Evolutionary conservation across 2,113 vertebrate genomes (phyloP), one percentile per base, ranked within the genome.

Genomic region (Myxocyprinus asiaticus): DNA sequence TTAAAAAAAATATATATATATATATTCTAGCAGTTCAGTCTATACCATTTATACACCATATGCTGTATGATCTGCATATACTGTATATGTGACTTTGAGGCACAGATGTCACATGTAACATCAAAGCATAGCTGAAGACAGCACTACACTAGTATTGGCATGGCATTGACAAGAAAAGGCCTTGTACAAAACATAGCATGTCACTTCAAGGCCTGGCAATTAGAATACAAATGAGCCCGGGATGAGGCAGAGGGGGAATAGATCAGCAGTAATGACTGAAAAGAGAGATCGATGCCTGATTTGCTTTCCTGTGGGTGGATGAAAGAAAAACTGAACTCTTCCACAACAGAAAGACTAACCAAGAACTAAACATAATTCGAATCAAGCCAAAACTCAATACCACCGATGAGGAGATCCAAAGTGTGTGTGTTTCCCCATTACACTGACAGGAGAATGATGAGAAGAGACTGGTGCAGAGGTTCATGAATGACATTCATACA

Each of bases 401-500:
- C 80, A 89, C 89, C 0, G 81, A 91, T 67, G 70, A 73, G 0
- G 89, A 93, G 85, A 88, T 91, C 91, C 80, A 80, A 92, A 94
- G 68, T 63, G 48, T 69, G 47, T 22, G 44, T 80, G 5, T 55
- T 15, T 66, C 50, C 2, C 58, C 9, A 56, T 50, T 22, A 5
- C 10, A 48, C 70, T 47, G 59, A 73, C 88, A 95, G 94, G 92
- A 92, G 59, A 87, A 88, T 50, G 82, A 89, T 72, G 84, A 92
- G 84, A 92, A 94, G 83, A 84, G 89, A 0, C 33, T 93, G 61
- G 88, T 94, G 69, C 92, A 87, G 42, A 87, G 89, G 65, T 94
- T 95, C 82, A 94, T 94, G 87, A 88, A 89, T 42, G 94, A 96
- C 85, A 89, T 96, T 76, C 91, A 94, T 84, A 88, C 89, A 67